Evolutionary conservation across 2,113 vertebrate species (phyloP).

Genomic region (Brienomyrus brachyistius): DNA sequence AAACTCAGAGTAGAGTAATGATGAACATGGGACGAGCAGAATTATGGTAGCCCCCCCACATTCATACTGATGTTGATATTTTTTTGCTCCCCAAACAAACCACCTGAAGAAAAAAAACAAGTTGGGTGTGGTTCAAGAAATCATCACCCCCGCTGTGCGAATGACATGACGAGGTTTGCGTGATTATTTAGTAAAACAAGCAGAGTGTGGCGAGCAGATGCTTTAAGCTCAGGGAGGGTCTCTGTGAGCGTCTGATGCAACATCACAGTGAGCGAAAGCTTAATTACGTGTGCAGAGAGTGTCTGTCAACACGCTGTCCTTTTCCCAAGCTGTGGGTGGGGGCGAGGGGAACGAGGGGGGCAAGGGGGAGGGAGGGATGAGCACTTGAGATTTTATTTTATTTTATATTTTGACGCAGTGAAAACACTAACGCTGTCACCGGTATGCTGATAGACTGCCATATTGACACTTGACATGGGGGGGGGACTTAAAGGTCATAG

Average conservation of each 20-base stretch:
- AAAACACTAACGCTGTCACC: neutral
- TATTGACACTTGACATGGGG: neutral
- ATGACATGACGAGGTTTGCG: conserved; percentile 2
- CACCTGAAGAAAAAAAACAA: neutral
- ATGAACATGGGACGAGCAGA: neutral
- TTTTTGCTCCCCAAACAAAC: neutral
- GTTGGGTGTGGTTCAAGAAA: neutral
- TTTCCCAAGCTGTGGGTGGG: neutral
- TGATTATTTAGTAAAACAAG: conserved; percentile 21
- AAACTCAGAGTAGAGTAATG: neutral
- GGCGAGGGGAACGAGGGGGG: neutral
- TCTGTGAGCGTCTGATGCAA: neutral
- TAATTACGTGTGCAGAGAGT: conserved; percentile 13
- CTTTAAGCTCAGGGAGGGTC: neutral
- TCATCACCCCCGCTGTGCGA: neutral
- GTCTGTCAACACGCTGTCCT: neutral
- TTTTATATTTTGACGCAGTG: neutral
- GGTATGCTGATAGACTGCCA: neutral
- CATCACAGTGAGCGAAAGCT: conserved; percentile 8
- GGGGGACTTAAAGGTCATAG: neutral
- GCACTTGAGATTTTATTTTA: neutral
- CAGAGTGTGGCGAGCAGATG: conserved; percentile 18
- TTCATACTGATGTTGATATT: neutral
- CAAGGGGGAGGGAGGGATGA: neutral
- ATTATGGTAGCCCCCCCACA: neutral